Evolutionary conservation across 2,113 vertebrate species (phyloP).

Genomic region (Eira barbara): DNA sequence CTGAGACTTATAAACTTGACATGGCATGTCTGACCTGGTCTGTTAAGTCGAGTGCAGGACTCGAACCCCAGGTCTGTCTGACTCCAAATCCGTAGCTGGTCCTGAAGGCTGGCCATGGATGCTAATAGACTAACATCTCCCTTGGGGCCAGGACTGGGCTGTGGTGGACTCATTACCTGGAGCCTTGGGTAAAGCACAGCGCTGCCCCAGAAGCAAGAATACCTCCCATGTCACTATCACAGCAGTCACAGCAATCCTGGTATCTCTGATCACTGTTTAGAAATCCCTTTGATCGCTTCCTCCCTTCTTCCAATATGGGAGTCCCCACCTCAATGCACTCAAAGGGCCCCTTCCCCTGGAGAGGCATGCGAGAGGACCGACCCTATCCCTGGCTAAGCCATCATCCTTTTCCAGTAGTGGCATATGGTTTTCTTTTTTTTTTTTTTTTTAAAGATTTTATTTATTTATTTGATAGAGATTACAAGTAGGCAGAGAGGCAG

Average conservation of each 20-base stretch:
- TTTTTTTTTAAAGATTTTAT: too few relatives aligned
- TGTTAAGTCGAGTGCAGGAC: not conserved
- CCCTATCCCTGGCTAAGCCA: not conserved
- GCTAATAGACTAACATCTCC: not conserved
- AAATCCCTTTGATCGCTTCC: not conserved
- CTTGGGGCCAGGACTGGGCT: not conserved
- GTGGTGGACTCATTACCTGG: not conserved
- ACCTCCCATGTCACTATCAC: not conserved
- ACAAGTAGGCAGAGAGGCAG: too few relatives aligned
- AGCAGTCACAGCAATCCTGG: not conserved
- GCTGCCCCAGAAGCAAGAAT: not conserved
- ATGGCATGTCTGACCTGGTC: not conserved
- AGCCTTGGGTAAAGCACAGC: not conserved
- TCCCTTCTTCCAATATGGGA: not conserved
- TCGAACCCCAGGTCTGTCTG: not conserved
- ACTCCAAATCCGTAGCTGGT: not conserved
- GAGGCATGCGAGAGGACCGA: fast-evolving
- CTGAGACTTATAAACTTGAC: not conserved
- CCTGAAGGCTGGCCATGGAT: not conserved
- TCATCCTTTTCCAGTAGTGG: not conserved
- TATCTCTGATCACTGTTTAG: not conserved
- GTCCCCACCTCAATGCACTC: not conserved
- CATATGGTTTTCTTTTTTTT: slow-evolving; percentile 9
- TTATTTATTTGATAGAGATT: too few relatives aligned
- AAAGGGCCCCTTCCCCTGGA: not conserved